Base-by-base conservation (phyloP, 2,888 invertebrate species). In the Drosophila paramelanica region DNA sequence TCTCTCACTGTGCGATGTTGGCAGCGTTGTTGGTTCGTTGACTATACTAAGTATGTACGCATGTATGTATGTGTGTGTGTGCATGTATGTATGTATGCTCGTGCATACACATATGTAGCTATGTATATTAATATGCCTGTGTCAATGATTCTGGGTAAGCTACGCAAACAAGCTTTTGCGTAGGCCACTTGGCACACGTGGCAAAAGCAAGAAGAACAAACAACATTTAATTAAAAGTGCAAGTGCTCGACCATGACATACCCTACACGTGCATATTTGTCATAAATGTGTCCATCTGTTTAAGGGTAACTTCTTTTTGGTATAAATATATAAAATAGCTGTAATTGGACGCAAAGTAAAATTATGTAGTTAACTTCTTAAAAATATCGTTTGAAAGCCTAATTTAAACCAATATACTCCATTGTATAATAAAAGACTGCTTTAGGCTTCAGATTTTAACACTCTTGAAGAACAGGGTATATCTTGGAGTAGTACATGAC, bases 111-210 rank as follows among this genome's bases (percentile, higher is more conserved):
- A 36, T 36, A 36, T 36, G 5, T 13, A 13, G 11, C 31, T 36
- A 36, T 36, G 13, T 13, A 17, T 17, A 20, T 14, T 33, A 11
- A 33, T 53, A 25, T 46, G 31, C 41, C 13, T 43, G 43, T 43
- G 17, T 43, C 41, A 67, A 50, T 52, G 27, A 45, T 62, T 51
- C 38, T 62, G 60, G 23, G 38, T 17, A 39, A 58, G 36, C 36
- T 36, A 36, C 13, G 36, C 36, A 36, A 36, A 36, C 36, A 36
- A 36, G 51, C 43, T 38, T 67, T 59, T 59, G 51, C 52, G 53
- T 67, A 60, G 59, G 38, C 67, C 43, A 41, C 52, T 50, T 38
- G 25, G 27, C 56, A 67, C 56, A 65, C 67, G 67, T 67, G 65
- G 65, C 67, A 56, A 50, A 23, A 20, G 36, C 49, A 53, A 67